Evolutionary conservation across 2,113 vertebrate genomes (phyloP).

Genomic region (Rhinogobius similis): DNA sequence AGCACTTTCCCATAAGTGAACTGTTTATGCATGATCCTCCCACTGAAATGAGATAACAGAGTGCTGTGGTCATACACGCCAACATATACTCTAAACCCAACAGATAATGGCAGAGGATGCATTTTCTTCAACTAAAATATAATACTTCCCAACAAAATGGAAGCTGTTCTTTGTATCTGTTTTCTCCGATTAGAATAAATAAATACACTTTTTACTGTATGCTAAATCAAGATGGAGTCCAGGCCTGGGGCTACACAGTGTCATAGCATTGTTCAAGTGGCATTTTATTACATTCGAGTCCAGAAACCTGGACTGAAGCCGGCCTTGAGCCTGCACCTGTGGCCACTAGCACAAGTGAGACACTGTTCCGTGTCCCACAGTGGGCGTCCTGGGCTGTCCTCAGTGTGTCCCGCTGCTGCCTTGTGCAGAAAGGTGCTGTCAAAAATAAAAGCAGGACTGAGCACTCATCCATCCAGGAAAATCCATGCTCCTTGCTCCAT

Average conservation of each 20-base stretch:
- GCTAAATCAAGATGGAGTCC: conserved; percentile 66
- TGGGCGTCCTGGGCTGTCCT: conserved; percentile 62
- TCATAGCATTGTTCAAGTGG: conserved; percentile 76
- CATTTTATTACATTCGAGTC: conserved; percentile 81
- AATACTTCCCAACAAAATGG: conserved; percentile 44
- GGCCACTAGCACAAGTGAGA: conserved; percentile 42
- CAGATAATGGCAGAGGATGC: conserved; percentile 40
- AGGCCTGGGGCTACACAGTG: conserved; percentile 70
- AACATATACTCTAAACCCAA: conserved; percentile 50
- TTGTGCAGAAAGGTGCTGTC: conserved; percentile 39
- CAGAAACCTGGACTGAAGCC: conserved; percentile 49
- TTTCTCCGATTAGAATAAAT: conserved; percentile 75
- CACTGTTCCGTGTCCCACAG: conserved; percentile 26
- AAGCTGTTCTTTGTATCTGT: conserved; percentile 62
- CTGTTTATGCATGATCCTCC: conserved; percentile 52
- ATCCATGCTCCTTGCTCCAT: conserved; percentile 33
- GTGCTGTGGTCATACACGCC: conserved; percentile 26
- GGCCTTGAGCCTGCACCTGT: conserved; percentile 34
- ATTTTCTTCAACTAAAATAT: conserved; percentile 26
- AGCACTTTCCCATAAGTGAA: conserved; percentile 62
- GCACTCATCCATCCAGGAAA: conserved; percentile 40
- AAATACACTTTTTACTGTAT: conserved; percentile 74
- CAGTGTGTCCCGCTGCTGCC: conserved; percentile 25
- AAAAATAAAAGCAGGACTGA: conserved; percentile 48
- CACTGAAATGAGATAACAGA: conserved; percentile 50